Evolutionary conservation across 1,140 invertebrate species (phyloP), one percentile per base, ranked within the genome.

Genomic region (Lepidostoma basale): DNA sequence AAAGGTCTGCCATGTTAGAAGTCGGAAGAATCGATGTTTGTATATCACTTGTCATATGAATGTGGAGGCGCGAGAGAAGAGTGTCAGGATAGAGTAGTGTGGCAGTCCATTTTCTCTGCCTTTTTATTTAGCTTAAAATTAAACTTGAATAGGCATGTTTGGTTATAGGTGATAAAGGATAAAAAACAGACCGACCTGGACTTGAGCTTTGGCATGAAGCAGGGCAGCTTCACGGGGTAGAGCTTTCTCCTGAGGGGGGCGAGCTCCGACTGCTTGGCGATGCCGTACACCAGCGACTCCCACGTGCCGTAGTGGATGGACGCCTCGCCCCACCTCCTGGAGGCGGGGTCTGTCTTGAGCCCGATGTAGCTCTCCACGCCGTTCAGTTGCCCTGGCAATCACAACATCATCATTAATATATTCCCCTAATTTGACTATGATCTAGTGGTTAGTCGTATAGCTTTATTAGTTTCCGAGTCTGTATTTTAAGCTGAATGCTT

Each of bases 361-460:
- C 52, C 14, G 9, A 66, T 56, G 76, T 90, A 95, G 5, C 87
- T 87, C 78, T 94, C 92, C 44, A 94, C 86, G 2, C 87, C 88
- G 77, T 94, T 94, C 9, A 93, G 74, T 39, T 88, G 85, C 14
- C 89, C 88, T 88, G 74, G 23, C 39, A 52, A 44, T 33, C 5
- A 33, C 30, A 33, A 33, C 6, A 45, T 45, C 6, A 45, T 45
- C 6, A 45, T 45, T n/a, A n/a, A n/a, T n/a, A n/a, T n/a, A n/a
- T n/a, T n/a, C n/a, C n/a, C n/a, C n/a, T n/a, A n/a, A n/a, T n/a
- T n/a, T n/a, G n/a, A n/a, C n/a, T n/a, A n/a, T n/a, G n/a, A n/a
- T n/a, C n/a, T n/a, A n/a, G n/a, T n/a, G n/a, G n/a, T n/a, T n/a
- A n/a, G n/a, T n/a, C n/a, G n/a, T n/a, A n/a, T n/a, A n/a, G n/a